A percentile compares a stretch with the other conserved stretches of the same genome.
These are phyloP conservation scores for Amphimallon solstitiale DNA, from an alignment of 2,888 invertebrate species.

Conservation along the genomic window DNA sequence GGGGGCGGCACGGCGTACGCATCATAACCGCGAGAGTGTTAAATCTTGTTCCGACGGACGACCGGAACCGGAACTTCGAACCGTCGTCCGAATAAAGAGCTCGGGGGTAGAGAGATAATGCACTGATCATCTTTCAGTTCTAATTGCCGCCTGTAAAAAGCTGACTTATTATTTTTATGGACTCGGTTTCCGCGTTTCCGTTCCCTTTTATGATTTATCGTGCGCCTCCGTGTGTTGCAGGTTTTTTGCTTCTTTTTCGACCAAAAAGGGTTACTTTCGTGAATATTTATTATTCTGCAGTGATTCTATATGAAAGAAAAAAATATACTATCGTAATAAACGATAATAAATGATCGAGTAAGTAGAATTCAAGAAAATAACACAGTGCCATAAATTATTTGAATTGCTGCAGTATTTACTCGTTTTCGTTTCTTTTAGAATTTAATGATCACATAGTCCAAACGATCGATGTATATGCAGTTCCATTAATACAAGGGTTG, in stretches of 20 bases:
- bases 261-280: conserved; percentile 6
- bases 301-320: too few relatives aligned
- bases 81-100: conserved; percentile 63
- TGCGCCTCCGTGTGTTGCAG: conserved; percentile 5
- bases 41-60: conserved; percentile 64
- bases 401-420: too few relatives aligned
- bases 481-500: too few relatives aligned
- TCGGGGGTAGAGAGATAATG: conserved; percentile 46
- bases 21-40: conserved; percentile 63
- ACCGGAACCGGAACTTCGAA: conserved; percentile 63
- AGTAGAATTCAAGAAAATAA: too few relatives aligned
- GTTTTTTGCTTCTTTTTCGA: not conserved
- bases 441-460: too few relatives aligned
- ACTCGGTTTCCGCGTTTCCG: conserved; percentile 50
- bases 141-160: conserved; percentile 57
- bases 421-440: too few relatives aligned
- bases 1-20: conserved; percentile 50
- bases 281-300: too few relatives aligned
- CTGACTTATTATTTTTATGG: conserved; percentile 53
- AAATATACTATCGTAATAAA: too few relatives aligned
- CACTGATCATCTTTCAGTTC: conserved; percentile 61
- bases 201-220: conserved; percentile 44
- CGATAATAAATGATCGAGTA: too few relatives aligned
- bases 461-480: too few relatives aligned
- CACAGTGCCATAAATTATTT: too few relatives aligned